phyloP scores from a whole-genome alignment of 1,140 invertebrate species.

The Drosophila pruinosa region DNA sequence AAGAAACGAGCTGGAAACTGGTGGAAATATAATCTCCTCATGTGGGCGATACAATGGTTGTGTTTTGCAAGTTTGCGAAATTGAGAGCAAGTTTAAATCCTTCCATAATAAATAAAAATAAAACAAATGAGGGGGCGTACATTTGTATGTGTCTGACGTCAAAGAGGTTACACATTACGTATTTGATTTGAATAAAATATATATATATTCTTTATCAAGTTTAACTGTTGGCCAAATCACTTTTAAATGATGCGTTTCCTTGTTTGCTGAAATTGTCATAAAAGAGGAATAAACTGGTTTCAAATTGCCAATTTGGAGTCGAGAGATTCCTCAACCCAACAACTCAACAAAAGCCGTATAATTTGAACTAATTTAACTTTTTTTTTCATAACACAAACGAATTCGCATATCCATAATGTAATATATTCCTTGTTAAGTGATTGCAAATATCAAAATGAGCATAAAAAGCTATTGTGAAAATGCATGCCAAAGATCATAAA shows the following conservation, averaged over 20 bases:
- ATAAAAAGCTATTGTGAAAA: background rate
- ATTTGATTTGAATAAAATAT: background rate
- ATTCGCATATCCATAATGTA: background rate
- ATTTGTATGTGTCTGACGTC: background rate
- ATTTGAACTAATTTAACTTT: background rate
- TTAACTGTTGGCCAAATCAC: background rate
- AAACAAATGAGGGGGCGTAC: background rate
- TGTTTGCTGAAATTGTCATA: background rate
- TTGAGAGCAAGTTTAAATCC: conserved; percentile 4
- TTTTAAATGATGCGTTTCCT: background rate
- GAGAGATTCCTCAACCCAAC: background rate
- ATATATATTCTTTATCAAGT: background rate
- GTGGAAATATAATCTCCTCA: background rate
- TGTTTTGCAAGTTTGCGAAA: conserved; percentile 3
- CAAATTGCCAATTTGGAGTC: background rate
- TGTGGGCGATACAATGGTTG: conserved; percentile 10
- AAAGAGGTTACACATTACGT: background rate
- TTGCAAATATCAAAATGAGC: background rate
- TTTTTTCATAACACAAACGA: background rate
- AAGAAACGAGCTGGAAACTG: conserved; percentile 1
- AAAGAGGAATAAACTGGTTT: background rate
- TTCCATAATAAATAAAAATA: conserved; percentile 7
- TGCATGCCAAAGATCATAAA: background rate
- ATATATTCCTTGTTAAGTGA: background rate
- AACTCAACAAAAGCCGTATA: background rate